phyloP scores from a whole-genome alignment of 2,888 invertebrate species.

The Sarcophaga carnaria region DNA sequence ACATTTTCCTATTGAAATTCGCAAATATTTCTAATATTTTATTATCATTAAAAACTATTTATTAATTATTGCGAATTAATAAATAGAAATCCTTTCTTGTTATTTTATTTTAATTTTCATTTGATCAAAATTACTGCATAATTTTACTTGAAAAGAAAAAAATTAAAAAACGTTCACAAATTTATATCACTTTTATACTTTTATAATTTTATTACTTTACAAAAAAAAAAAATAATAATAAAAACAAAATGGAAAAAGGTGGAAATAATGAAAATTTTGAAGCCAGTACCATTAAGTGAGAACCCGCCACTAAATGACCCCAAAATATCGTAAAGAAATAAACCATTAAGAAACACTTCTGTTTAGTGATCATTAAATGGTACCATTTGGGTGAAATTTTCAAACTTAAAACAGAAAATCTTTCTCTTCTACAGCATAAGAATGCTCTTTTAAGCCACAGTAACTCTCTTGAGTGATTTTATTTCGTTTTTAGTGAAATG shows the following conservation, averaged over 20 bases:
- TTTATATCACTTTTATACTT: too few species aligned
- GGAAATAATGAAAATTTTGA: neutral
- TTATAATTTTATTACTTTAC: too few species aligned
- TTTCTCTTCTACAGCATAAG: neutral
- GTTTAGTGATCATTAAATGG: conserved; percentile 16
- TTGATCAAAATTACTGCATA: too few species aligned
- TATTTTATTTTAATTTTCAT: too few species aligned
- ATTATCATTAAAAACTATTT: too few species aligned
- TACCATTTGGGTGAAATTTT: conserved; percentile 19
- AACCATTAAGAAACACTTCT: conserved; percentile 3
- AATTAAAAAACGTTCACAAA: too few species aligned
- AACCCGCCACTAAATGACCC: conserved; percentile 3
- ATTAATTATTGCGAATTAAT: too few species aligned
- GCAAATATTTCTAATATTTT: too few species aligned
- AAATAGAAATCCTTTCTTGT: too few species aligned
- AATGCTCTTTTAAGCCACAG: neutral
- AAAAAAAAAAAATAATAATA: neutral
- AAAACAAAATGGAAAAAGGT: neutral
- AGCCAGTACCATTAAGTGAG: neutral
- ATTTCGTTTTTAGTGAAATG: conserved; percentile 26
- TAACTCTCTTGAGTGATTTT: conserved; percentile 60
- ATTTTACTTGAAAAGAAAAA: too few species aligned
- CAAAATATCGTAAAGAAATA: conserved; percentile 22
- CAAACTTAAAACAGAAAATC: neutral
- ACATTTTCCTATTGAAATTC: too few species aligned